A percentile compares a stretch with the other conserved stretches of the same genome.
Evolutionary conservation across 2,888 invertebrate species (phyloP).

Genomic region (Drosophila suboccidentalis): DNA sequence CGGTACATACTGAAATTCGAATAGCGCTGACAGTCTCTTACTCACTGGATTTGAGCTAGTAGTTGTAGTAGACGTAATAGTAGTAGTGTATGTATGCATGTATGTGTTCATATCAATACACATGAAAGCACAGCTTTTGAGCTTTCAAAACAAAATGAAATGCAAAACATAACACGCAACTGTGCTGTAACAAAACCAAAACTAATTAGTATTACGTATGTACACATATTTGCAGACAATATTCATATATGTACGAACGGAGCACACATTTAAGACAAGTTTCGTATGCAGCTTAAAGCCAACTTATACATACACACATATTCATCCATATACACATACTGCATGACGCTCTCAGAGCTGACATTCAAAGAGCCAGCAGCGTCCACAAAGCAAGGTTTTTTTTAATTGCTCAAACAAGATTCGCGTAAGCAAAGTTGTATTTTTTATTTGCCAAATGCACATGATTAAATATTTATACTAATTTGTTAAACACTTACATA

Average conservation of each 20-base stretch:
- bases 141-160: conserved; percentile 76
- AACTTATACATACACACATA: conserved; percentile 27
- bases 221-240: conserved; percentile 35
- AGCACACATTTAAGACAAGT: conserved; percentile 52
- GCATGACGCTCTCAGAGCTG: conserved; percentile 53
- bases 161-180: conserved; percentile 80
- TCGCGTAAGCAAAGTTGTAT: conserved; percentile 39
- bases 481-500: conserved; percentile 24
- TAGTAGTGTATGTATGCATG: conserved; percentile 20
- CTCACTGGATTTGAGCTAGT: conserved; percentile 40
- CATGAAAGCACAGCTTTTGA: conserved; percentile 74
- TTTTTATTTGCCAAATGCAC: conserved; percentile 42
- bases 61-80: conserved; percentile 15
- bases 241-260: conserved; percentile 14
- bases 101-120: conserved; percentile 54
- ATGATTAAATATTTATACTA: conserved; percentile 27
- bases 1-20: conserved; percentile 10
- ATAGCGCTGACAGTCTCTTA: conserved; percentile 38
- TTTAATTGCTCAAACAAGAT: conserved; percentile 49
- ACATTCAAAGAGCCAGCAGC: conserved; percentile 61
- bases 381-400: conserved; percentile 61
- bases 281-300: conserved; percentile 60
- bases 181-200: conserved; percentile 73
- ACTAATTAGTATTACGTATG: conserved; percentile 78
- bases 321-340: conserved; percentile 7